Evolutionary conservation across 2,888 invertebrate genomes (phyloP), one percentile per base, ranked within the genome.

Genomic region (Drosophila sordidapex): DNA sequence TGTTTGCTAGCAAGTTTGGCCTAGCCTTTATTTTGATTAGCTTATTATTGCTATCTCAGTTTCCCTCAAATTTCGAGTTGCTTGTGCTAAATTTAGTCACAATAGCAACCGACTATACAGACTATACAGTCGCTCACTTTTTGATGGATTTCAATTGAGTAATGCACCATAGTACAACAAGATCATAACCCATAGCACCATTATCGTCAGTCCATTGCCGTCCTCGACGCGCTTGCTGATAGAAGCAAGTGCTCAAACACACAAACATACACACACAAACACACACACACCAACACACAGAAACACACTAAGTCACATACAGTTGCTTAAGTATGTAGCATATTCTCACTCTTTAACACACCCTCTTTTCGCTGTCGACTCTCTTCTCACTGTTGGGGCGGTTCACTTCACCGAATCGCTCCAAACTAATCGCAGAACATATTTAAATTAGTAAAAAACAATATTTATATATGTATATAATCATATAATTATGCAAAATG

Each of bases 1-100:
- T 71, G 38, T 59, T 27, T 51, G 40, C 33, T 33, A 7, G 40
- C 40, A 33, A 8, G 13, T 38, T n/a, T 38, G 18, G 31, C 21
- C 27, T 7, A 25, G 29, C 11, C 13, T 62, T 43, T 43, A 5
- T 33, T 68, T 53, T 46, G 58, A 51, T 60, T 46, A 43, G 18
- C n/a, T 27, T 15, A 31, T 38, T 38, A 51, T 48, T 52, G 53
- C 35, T 46, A 63, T 74, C 60, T 52, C 60, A 60, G 49, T 59
- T 59, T 59, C 21, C 29, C 51, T 29, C 18, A 40, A 43, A 38
- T 48, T 58, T 6, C 10, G 38, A 38, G 40, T 63, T 60, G 53
- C 43, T 29, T 46, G 49, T 66, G 70, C 68, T 78, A 75, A 73
- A 86, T 77, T 67, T 70, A 77, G 58, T 74, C 72, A 70, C 63